Base-by-base conservation (phyloP, 1,140 invertebrate genomes). In the Cyclina sinensis region DNA sequence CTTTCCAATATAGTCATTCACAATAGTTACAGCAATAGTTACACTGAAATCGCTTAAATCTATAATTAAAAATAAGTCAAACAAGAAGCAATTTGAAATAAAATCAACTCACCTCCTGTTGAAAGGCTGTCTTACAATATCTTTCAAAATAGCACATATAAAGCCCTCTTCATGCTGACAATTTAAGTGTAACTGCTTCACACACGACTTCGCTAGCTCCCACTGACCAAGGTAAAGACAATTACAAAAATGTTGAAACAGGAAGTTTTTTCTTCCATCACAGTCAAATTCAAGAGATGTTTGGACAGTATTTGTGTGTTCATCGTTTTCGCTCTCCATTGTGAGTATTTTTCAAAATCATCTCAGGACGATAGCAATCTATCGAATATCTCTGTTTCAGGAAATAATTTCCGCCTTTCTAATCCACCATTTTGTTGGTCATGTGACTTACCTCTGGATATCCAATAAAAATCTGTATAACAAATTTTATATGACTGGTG, bases 161-260 rank as follows among this genome's bases (percentile, higher is more conserved):
- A 88, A 82, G 12, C 68, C 32, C 11, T 43, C 79, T 24, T 83
- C 24, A 32, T 51, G 21, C 18, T 24, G 16, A 37, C 27, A 68
- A 48, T 81, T 43, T 32, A 70, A 43, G 43, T 85, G 48, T 59
- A 94, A 65, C 62, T 90, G 88, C n/a, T 89, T 48, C n/a, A 93
- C 83, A 74, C 93, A 93, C 21, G 94, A 86, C 70, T 90, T 89
- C 0, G 94, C 94, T 65, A 95, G 91, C 90, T 95, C 94, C 94
- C 94, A 95, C 85, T 95, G 94, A n/a, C 95, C 94, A 32, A 94
- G 80, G 81, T 91, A 93, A 16, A 95, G 48, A 91, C 94, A 92
- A 74, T 95, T 94, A 70, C 94, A 94, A 88, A 95, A 95, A 90
- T 89, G 93, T 51, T 90, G 91, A 68, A 87, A 87, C 9, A 87